These are phyloP conservation scores for Phyllotis vaccarum DNA, from an alignment of 2,797 vertebrate genomes.

Conservation along the genomic window DNA sequence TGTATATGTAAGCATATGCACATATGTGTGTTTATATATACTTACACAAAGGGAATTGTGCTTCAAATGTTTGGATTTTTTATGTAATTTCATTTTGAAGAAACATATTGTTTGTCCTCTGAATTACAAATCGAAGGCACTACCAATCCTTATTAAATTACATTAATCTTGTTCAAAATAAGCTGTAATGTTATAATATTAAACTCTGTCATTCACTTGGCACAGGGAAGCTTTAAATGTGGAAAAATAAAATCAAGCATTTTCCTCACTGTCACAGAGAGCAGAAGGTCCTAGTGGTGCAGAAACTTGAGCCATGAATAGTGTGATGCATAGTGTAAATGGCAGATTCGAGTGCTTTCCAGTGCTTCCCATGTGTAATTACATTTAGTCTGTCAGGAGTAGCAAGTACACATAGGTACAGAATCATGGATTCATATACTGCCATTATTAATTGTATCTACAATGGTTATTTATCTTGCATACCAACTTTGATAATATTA, in stretches of 20 bases:
- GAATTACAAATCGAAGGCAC: not conserved
- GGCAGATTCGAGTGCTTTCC: not conserved
- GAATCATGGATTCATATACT: not conserved
- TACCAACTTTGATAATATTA: not conserved
- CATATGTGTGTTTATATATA: not conserved
- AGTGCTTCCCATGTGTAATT: not conserved
- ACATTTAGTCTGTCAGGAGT: not conserved
- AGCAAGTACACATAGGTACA: not conserved
- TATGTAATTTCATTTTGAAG: not conserved
- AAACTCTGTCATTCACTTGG: not conserved
- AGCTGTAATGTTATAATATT: not conserved
- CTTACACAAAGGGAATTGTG: not conserved
- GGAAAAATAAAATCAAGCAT: not conserved
- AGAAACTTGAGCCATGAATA: not conserved
- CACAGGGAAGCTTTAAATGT: not conserved
- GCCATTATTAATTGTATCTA: not conserved
- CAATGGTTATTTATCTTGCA: not conserved
- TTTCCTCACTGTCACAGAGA: not conserved
- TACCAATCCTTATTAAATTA: not conserved
- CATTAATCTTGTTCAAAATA: not conserved
- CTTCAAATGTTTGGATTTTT: not conserved
- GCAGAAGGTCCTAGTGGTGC: not conserved
- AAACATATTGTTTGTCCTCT: not conserved
- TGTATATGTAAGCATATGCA: no score
- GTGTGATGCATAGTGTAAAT: not conserved